phyloP scores from a whole-genome alignment of 2,888 invertebrate genomes.

The Melinaea marsaeus region DNA sequence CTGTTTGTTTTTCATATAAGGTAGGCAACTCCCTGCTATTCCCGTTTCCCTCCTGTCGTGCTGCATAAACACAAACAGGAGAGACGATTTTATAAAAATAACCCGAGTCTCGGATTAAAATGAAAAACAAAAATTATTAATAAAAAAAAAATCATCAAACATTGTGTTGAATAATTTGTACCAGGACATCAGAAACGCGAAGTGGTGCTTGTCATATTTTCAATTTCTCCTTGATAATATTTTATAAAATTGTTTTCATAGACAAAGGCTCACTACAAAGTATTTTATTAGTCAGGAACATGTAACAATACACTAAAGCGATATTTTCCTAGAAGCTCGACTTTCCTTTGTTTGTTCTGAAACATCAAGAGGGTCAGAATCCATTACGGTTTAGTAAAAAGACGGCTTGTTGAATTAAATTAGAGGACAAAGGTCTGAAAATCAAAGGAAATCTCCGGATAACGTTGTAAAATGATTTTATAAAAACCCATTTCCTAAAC shows the following conservation, averaged over 20 bases:
- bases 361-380: constrained; percentile 50
- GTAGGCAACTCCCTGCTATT: too few relatives aligned
- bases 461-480: constrained; percentile 14
- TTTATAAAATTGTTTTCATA: not conserved
- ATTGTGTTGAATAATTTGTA: not conserved
- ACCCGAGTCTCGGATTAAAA: too few relatives aligned
- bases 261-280: not conserved
- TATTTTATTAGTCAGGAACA: constrained; percentile 18
- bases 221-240: constrained; percentile 3
- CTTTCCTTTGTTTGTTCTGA: constrained; percentile 58
- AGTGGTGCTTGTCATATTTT: not conserved
- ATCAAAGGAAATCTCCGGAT: constrained; percentile 19
- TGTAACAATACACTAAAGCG: constrained; percentile 26
- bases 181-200: not conserved
- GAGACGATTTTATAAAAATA: too few relatives aligned
- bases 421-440: constrained; percentile 26
- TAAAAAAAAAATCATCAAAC: not conserved
- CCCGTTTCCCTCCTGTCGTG: too few relatives aligned
- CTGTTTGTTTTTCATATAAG: constrained; percentile 29
- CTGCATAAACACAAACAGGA: too few relatives aligned
- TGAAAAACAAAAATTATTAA: too few relatives aligned
- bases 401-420: constrained; percentile 33
- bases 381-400: constrained; percentile 51
- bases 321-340: constrained; percentile 32
- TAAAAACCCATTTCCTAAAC: not conserved